Evolutionary conservation across 2,113 vertebrate species (phyloP), one percentile per base, ranked within the genome.

Genomic region (Chionodraco myersi): DNA sequence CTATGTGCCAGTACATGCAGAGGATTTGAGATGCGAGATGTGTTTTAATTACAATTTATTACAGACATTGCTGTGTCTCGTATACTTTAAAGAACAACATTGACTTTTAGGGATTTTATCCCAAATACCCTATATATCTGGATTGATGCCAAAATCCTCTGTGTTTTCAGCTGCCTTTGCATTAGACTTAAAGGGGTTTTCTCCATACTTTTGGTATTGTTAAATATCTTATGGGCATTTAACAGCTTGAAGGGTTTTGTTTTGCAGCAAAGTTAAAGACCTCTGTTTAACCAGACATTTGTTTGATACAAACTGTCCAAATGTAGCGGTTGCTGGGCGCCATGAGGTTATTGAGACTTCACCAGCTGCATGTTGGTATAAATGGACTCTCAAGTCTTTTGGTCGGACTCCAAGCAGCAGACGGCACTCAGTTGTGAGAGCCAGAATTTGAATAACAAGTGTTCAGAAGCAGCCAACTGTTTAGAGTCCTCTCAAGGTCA

Each of bases 381-480:
- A 80, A 87, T 79, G 89, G 87, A 85, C 68, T 41, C 79, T 82
- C 82, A 30, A 53, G 68, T 79, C 60, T 79, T 85, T 85, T 89
- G 91, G 90, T 92, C 86, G 36, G 74, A 49, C 63, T 75, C 85
- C 77, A 88, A 60, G 80, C 79, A 74, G 75, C 86, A 89, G 86
- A 86, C 72, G 86, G 86, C 86, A 58, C 89, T 78, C 82, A 34
- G 76, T 30, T 75, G 77, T 53, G 64, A 87, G 82, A 86, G 88
- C 82, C 86, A 84, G 69, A 89, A 93, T 94, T 92, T 93, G 86
- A 94, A 93, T 93, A 88, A 91, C 89, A 93, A 94, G 84, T 87
- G 80, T 85, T 87, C 59, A 74, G 85, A 86, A 94, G 90, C 83
- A 84, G 53, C 88, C 91, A 91, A 94, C 86, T 92, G 91, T 92